phyloP scores from a whole-genome alignment of 2,888 invertebrate genomes.

The Pinctada fucata region DNA sequence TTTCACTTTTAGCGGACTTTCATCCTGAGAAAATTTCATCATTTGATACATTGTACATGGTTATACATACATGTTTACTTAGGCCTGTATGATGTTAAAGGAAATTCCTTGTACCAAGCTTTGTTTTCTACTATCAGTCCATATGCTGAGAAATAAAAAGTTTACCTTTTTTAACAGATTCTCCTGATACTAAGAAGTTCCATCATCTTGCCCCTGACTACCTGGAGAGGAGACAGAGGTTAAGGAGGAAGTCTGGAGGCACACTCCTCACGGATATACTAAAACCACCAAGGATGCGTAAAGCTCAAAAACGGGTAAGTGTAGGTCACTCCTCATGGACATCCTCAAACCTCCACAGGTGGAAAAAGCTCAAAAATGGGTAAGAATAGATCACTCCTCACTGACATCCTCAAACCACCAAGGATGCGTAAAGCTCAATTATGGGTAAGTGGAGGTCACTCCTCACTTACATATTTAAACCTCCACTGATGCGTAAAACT shows the following conservation, averaged over 20 bases:
- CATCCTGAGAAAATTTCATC: no score
- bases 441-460: constrained; percentile 57
- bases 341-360: no score
- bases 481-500: constrained; percentile 43
- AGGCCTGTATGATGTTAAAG: no score
- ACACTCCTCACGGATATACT: constrained; percentile 49
- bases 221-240: constrained; percentile 85
- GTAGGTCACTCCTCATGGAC: not conserved
- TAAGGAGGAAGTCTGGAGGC: constrained; percentile 66
- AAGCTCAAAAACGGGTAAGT: constrained; percentile 53
- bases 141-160: no score
- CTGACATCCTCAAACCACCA: constrained; percentile 51
- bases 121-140: no score
- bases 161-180: not conserved
- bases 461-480: constrained; percentile 48
- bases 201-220: constrained; percentile 91
- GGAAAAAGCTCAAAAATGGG: not conserved
- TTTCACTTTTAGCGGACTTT: no score
- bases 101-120: no score
- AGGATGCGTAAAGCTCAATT: constrained; percentile 46
- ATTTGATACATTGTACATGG: no score
- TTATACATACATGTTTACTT: no score
- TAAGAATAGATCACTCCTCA: constrained; percentile 4
- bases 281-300: constrained; percentile 45
- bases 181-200: constrained; percentile 77